Percentiles rank a stretch among this genome's conserved stretches.
These are phyloP conservation scores for Empidonax alnorum DNA, from an alignment of 2,113 vertebrate genomes.

Conservation along the genomic window DNA sequence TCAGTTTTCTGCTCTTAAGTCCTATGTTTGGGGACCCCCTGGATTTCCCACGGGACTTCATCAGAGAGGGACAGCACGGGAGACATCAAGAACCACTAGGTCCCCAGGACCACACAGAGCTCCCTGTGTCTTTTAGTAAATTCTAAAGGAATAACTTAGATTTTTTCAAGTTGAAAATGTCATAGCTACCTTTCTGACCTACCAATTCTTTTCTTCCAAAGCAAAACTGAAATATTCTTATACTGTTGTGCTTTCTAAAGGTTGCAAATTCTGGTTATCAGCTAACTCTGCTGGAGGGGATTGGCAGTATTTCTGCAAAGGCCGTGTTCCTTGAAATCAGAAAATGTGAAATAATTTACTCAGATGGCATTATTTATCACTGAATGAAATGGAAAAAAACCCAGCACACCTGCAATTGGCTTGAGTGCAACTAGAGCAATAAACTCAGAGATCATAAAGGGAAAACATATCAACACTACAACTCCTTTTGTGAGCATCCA, in stretches of 20 bases:
- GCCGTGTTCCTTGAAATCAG: background rate
- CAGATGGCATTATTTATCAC: background rate
- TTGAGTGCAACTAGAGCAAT: background rate
- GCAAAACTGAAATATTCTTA: background rate
- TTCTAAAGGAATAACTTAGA: background rate
- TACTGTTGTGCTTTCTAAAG: background rate
- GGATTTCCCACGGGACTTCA: background rate
- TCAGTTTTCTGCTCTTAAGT: background rate
- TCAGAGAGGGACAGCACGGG: accelerated
- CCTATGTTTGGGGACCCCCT: background rate
- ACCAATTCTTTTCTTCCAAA: background rate
- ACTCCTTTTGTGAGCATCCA: background rate
- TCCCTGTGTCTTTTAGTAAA: background rate
- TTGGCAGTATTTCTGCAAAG: background rate
- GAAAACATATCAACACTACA: background rate
- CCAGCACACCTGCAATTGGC: background rate
- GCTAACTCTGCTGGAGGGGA: background rate
- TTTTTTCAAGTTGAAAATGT: background rate
- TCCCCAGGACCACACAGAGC: background rate
- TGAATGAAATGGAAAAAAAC: background rate
- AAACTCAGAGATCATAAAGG: background rate
- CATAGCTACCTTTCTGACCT: background rate
- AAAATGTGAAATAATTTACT: background rate
- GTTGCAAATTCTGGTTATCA: background rate
- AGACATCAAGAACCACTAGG: background rate